Conservation (phyloP, 2,797 vertebrate species). For the Nothura maculosa region DNA sequence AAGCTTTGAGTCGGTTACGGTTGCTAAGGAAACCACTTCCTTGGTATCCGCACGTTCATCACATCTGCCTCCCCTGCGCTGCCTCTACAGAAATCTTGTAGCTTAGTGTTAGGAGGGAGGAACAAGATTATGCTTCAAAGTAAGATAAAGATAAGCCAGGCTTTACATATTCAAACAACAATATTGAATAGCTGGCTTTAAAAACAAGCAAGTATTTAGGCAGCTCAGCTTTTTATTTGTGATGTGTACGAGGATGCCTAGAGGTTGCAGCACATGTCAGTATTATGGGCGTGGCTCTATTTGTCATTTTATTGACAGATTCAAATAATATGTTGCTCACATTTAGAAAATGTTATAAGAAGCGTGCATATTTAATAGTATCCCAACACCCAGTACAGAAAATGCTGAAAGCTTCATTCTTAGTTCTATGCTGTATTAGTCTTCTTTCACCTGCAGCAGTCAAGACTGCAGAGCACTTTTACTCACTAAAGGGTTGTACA, state of each 20-base stretch:
- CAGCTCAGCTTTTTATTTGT: constrained; percentile 1
- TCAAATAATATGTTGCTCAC: constrained; percentile 21
- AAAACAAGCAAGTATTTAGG: constrained; percentile 19
- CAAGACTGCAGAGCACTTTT: not conserved
- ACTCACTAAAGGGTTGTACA: not conserved
- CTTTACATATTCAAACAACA: not conserved
- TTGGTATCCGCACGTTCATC: constrained; percentile 68
- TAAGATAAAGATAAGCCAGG: constrained; percentile 18
- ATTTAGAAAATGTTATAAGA: not conserved
- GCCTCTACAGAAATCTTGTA: constrained; percentile 58
- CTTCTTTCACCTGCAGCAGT: not conserved
- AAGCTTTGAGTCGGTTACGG: constrained; percentile 74
- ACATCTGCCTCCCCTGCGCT: constrained; percentile 70
- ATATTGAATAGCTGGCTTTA: not conserved
- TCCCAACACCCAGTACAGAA: not conserved
- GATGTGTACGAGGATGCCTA: not conserved
- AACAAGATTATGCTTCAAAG: constrained; percentile 48
- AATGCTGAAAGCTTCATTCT: not conserved
- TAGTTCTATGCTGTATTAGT: not conserved
- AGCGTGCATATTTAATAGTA: not conserved
- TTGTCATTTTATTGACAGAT: not conserved
- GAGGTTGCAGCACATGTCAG: not conserved
- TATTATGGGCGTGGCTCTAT: not conserved
- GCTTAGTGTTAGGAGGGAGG: constrained; percentile 44
- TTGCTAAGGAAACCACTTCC: constrained; percentile 84